Conservation (phyloP, 2,797 vertebrate species). For the Smutsia temminckii region DNA sequence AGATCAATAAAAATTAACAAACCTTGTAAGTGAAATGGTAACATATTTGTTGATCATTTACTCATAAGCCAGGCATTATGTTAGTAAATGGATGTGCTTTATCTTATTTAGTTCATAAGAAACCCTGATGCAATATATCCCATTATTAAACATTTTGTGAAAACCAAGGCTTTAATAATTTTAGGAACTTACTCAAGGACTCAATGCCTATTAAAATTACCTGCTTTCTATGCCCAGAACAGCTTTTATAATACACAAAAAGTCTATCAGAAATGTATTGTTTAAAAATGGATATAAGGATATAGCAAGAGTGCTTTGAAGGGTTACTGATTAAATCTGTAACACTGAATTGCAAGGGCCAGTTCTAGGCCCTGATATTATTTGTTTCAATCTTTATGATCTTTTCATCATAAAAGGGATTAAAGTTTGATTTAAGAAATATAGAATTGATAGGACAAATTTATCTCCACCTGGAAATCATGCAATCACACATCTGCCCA, state of each 20-base stretch:
- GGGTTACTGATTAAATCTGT: not conserved
- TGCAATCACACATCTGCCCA: not conserved
- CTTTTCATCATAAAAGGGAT: not conserved
- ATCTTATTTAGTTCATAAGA: not conserved
- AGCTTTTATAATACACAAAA: not conserved
- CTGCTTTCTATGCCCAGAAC: not conserved
- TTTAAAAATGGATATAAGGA: not conserved
- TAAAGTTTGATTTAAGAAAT: slow-evolving; percentile 28
- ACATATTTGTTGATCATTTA: not conserved
- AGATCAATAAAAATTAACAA: not conserved
- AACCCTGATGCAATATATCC: not conserved
- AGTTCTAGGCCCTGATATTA: not conserved
- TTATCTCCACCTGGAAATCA: slow-evolving; percentile 16
- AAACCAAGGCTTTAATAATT: not conserved
- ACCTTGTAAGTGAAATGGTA: not conserved
- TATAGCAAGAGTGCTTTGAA: not conserved
- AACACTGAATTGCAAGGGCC: not conserved
- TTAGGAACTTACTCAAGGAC: not conserved
- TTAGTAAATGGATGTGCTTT: not conserved
- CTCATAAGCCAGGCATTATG: not conserved
- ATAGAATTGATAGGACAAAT: not conserved
- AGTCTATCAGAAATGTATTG: not conserved
- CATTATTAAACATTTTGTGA: not conserved
- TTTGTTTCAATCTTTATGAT: not conserved
- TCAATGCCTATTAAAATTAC: not conserved